Conservation (phyloP, 2,797 vertebrate genomes). For the Acanthiza pusilla region DNA sequence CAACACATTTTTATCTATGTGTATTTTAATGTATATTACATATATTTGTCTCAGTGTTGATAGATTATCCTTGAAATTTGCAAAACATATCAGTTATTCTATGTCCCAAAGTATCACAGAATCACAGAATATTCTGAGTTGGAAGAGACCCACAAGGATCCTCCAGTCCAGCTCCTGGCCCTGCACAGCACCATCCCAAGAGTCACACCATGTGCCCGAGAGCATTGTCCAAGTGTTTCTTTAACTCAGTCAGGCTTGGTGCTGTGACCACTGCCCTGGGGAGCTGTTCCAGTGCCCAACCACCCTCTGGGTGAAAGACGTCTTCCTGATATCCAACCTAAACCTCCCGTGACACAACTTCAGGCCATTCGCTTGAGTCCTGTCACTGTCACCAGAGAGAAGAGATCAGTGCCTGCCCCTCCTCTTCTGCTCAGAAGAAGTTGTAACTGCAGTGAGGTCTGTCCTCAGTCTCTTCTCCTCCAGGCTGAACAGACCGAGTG, state of each 20-base stretch:
- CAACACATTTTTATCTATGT: background rate
- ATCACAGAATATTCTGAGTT: background rate
- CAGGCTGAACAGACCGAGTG: background rate
- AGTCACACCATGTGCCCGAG: background rate
- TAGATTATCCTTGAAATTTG: background rate
- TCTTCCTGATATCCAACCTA: background rate
- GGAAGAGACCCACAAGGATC: background rate
- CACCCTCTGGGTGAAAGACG: background rate
- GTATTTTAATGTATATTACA: background rate
- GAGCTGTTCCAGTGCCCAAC: background rate
- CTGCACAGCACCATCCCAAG: too few species aligned
- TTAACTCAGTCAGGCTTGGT: background rate
- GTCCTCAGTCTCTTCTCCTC: background rate
- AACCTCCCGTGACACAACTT: background rate
- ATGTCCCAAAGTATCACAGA: background rate
- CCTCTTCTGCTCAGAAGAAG: background rate
- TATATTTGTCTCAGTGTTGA: background rate
- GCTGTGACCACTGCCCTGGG: background rate
- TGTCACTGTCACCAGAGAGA: background rate
- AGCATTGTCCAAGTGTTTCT: background rate
- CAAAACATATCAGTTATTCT: background rate
- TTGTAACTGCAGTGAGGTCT: accelerated
- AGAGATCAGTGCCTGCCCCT: background rate
- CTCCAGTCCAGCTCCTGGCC: background rate
- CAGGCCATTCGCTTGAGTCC: background rate